Conservation (phyloP, 2,797 vertebrate species). For the Chelidonichthys spinosus region DNA sequence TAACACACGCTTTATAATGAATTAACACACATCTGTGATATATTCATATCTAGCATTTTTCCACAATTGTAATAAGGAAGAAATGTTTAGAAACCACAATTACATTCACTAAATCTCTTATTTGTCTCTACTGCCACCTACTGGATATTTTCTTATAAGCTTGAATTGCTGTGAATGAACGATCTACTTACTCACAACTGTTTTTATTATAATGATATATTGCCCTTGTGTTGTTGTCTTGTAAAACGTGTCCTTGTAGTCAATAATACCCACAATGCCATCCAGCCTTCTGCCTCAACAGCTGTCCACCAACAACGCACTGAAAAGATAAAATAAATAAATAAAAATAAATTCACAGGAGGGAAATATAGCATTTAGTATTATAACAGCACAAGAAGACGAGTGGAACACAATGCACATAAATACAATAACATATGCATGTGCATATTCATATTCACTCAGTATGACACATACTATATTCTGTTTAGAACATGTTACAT, state of each 20-base stretch:
- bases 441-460: background rate
- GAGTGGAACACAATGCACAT: background rate
- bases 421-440: too few species aligned
- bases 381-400: fast-evolving
- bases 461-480: background rate
- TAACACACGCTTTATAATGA: background rate
- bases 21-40: background rate
- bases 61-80: background rate
- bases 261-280: background rate
- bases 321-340: background rate
- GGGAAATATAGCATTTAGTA: background rate
- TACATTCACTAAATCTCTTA: background rate
- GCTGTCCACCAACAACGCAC: too few species aligned
- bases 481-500: background rate
- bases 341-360: background rate
- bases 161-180: background rate
- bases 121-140: constrained; percentile 41
- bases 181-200: background rate
- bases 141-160: constrained; percentile 3
- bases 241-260: background rate
- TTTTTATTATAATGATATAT: background rate
- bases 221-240: background rate
- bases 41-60: background rate
- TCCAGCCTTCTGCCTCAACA: background rate
- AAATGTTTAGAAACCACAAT: background rate